Evolutionary conservation across 2,888 invertebrate species (phyloP).

Genomic region (Liodrosophila aerea): DNA sequence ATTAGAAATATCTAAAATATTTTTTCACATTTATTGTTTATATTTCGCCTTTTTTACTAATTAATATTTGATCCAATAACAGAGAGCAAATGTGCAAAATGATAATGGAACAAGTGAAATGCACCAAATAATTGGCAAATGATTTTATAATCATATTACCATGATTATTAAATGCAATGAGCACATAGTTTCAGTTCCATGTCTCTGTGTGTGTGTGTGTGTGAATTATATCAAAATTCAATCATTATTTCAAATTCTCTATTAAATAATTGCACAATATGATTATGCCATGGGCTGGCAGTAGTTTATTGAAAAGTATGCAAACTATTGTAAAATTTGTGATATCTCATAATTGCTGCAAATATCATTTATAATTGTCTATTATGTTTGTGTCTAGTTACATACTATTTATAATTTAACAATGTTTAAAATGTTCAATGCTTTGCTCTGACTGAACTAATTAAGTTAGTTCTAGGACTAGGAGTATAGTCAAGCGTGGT

Average conservation of each 20-base stretch:
- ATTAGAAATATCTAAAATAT: background rate
- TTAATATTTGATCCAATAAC: too few relatives aligned
- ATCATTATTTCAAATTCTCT: slow-evolving; percentile 13
- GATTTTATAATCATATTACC: slow-evolving; percentile 54
- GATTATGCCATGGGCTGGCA: slow-evolving; percentile 15
- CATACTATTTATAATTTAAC: background rate
- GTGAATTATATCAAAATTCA: slow-evolving; percentile 3
- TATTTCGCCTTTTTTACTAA: too few relatives aligned
- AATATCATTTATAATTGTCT: too few relatives aligned
- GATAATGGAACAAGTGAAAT: slow-evolving; percentile 27
- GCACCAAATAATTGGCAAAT: slow-evolving; percentile 35
- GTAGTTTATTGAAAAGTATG: slow-evolving; percentile 1
- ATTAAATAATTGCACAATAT: slow-evolving; percentile 18
- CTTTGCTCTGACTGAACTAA: background rate
- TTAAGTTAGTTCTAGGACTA: too few relatives aligned
- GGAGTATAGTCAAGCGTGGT: too few relatives aligned
- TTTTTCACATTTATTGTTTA: too few relatives aligned
- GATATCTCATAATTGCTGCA: background rate
- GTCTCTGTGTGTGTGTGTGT: too few relatives aligned
- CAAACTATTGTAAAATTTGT: slow-evolving; percentile 5
- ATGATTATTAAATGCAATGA: slow-evolving; percentile 14
- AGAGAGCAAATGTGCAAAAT: slow-evolving; percentile 3
- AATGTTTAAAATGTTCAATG: background rate
- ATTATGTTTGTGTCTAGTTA: too few relatives aligned
- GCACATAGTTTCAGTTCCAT: background rate